Conservation (phyloP, 2,888 invertebrate species). For the Clostera curtula region DNA sequence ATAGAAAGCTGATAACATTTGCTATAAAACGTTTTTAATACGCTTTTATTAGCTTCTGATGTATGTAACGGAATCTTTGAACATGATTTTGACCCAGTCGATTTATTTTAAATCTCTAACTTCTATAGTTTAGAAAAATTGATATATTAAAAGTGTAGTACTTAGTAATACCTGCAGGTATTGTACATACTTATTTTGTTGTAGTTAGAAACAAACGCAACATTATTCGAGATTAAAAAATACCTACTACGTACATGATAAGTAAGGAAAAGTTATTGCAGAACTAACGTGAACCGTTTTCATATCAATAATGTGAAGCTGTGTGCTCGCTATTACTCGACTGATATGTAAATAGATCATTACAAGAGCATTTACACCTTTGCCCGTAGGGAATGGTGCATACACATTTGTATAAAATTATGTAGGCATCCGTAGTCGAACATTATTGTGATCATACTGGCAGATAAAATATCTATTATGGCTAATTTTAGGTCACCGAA, state of each 20-base stretch:
- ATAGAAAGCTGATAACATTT: too few relatives aligned
- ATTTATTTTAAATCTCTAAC: too few relatives aligned
- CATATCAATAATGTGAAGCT: slow-evolving; percentile 16
- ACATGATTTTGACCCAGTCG: too few relatives aligned
- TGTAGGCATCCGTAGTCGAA: slow-evolving; percentile 7
- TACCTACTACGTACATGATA: slow-evolving; percentile 8
- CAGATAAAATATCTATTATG: slow-evolving; percentile 13
- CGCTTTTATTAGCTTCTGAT: too few relatives aligned
- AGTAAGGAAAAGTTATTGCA: slow-evolving; percentile 13
- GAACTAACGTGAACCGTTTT: slow-evolving; percentile 15
- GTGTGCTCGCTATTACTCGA: slow-evolving; percentile 13
- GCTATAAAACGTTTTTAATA: too few relatives aligned
- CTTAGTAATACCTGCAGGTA: too few relatives aligned
- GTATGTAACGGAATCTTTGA: too few relatives aligned
- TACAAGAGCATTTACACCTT: slow-evolving; percentile 29
- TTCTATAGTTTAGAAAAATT: too few relatives aligned
- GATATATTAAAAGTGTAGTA: too few relatives aligned
- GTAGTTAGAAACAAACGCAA: too few relatives aligned
- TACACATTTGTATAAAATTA: slow-evolving; percentile 13
- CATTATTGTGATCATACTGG: slow-evolving; percentile 9
- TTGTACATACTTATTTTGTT: too few relatives aligned
- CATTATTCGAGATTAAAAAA: too few relatives aligned
- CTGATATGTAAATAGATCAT: slow-evolving; percentile 27
- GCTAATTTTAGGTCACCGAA: slow-evolving; percentile 5
- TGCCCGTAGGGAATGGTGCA: slow-evolving; percentile 11